Conservation (phyloP, 2,888 invertebrate genomes). For the Exephanes ischioxanthus region DNA sequence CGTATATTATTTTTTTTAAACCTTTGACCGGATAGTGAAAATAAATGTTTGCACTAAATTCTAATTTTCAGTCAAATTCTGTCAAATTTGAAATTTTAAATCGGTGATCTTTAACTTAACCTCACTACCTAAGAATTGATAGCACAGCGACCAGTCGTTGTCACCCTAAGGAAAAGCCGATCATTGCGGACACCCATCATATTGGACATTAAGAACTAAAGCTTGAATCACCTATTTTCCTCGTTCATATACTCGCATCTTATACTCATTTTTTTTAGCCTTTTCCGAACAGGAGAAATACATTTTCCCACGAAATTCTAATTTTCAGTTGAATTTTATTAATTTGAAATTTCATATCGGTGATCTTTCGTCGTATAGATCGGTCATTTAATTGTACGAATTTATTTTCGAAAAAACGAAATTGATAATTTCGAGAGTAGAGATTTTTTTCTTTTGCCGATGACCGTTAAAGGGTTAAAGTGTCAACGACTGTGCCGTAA, state of each 20-base stretch:
- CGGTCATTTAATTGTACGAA: too few species aligned
- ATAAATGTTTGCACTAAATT: too few species aligned
- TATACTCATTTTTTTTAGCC: too few species aligned
- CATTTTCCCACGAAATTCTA: background rate
- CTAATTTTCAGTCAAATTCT: too few species aligned
- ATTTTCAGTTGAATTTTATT: background rate
- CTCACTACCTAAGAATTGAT: constrained; percentile 19
- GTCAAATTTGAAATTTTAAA: too few species aligned
- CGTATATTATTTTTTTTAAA: too few species aligned
- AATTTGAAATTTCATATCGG: background rate
- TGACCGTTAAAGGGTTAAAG: background rate
- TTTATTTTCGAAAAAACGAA: background rate
- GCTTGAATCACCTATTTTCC: background rate
- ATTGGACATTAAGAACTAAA: background rate
- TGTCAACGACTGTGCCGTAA: constrained; percentile 1
- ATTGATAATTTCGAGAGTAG: background rate
- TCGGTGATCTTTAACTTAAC: too few species aligned
- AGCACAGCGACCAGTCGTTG: constrained; percentile 17
- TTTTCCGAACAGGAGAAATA: background rate
- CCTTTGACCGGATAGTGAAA: too few species aligned
- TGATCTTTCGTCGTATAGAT: too few species aligned
- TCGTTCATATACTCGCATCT: background rate
- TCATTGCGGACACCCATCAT: background rate
- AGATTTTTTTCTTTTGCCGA: background rate
- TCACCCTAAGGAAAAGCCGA: background rate